phyloP scores from a whole-genome alignment of 1,140 invertebrate genomes.

The Sycobia sp. region DNA sequence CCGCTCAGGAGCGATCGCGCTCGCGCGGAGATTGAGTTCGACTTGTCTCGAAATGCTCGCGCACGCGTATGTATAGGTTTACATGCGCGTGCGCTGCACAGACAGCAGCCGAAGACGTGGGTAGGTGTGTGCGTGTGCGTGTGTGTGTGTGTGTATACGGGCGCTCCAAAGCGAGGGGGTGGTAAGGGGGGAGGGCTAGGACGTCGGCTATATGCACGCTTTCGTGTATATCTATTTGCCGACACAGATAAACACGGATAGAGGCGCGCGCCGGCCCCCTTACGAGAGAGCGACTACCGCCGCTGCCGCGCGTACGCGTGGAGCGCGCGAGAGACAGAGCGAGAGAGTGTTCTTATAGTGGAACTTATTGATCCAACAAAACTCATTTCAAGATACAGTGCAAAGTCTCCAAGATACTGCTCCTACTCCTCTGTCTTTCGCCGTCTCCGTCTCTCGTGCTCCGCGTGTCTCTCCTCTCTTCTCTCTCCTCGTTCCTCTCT shows the following conservation, averaged over 20 bases:
- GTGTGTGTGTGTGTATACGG: too few species aligned
- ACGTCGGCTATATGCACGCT: too few species aligned
- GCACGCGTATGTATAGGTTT: constrained; percentile 41
- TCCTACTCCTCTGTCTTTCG: constrained; percentile 50
- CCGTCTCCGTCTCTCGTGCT: constrained; percentile 35
- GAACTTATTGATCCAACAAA: constrained; percentile 66
- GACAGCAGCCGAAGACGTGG: too few species aligned
- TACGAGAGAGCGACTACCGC: constrained; percentile 37
- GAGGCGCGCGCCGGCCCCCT: constrained; percentile 31
- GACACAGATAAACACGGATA: constrained; percentile 54
- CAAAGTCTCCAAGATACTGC: constrained; percentile 64
- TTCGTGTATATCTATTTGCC: constrained; percentile 50
- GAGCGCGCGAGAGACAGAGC: constrained; percentile 36
- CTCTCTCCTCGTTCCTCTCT: constrained; percentile 6
- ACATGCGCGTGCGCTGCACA: too few species aligned
- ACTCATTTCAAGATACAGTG: constrained; percentile 66
- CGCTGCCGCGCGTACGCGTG: too few species aligned
- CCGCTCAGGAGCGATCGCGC: constrained; percentile 9
- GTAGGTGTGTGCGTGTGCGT: too few species aligned
- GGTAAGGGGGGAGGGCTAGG: neutral
- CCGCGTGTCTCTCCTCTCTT: neutral
- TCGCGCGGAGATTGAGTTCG: constrained; percentile 48
- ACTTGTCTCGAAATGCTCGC: constrained; percentile 51
- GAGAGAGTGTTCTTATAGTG: constrained; percentile 62
- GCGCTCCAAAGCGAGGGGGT: neutral